Evolutionary conservation across 2,797 vertebrate species (phyloP), one percentile per base, ranked within the genome.

Genomic region (Eulemur coronatus): DNA sequence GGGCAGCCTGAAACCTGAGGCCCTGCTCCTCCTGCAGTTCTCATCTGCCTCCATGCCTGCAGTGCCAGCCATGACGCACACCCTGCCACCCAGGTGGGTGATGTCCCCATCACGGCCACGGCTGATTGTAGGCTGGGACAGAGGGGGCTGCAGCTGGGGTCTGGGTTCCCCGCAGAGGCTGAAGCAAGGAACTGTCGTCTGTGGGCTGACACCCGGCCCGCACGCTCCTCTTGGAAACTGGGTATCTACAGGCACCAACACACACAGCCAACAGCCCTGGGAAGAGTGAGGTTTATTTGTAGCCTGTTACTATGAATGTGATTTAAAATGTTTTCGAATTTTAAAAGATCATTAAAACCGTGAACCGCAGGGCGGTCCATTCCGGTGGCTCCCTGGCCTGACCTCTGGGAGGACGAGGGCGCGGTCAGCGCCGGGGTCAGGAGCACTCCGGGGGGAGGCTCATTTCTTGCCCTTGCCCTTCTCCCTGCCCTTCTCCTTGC

Each of bases 401-500:
- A 48, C 26, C 50, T 50, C 26, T 4, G 78, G 52, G 79, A 78
- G n/a, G 35, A 0, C 3, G 3, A 57, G 41, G 24, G 0, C 13
- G 12, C 26, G 9, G 38, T 0, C 43, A 33, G 43, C 7, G 20
- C 12, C 7, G 5, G 87, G 48, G 86, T 12, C 5, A 9, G 43
- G 33, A 38, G 33, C 4, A 4, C 70, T 97, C 75, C 10, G 33
- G 48, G 48, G 4, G 10, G 8, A 2, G 20, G 7, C 69, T 97
- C 79, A 97, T 13, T 91, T 96, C 95, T 87, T 98, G 48, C 46
- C 94, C 89, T 91, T 98, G 94, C 22, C 84, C 55, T 57, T 57
- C 14, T 18, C 50, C 50, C 18, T 52, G 14, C 13, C 50, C 95
- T 41, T 73, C n/a, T 98, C 96, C 96, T 98, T 99, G 80, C 98